Evolutionary conservation across 2,888 invertebrate genomes (phyloP), one percentile per base, ranked within the genome.

Genomic region (Sinohyriopsis cumingii): DNA sequence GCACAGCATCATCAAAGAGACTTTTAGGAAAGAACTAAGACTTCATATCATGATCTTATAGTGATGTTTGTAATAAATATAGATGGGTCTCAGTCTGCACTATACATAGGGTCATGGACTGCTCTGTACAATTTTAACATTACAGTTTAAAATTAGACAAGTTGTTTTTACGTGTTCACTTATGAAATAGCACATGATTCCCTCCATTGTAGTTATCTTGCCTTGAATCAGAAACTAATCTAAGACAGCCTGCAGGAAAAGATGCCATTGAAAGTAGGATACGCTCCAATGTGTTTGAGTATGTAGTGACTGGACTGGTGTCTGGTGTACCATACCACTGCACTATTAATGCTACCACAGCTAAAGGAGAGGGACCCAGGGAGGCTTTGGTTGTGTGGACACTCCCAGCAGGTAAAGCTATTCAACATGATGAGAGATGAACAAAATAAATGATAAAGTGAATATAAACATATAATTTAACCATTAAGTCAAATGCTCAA

Each of bases 241-340:
- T 45, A 15, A 45, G 45, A 45, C 45, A 45, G 45, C 12, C 45
- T 15, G 45, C 45, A 45, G 45, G 45, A 45, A 45, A 45, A 45
- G 9, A 45, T 45, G 15, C 15, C 45, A 45, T 45, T 45, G 45
- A 45, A 45, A 45, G 3, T 45, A 45, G 56, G 56, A 18, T 65
- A 56, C 28, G n/a, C 54, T 65, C 55, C 33, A 55, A 22, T n/a
- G 24, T 55, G 9, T n/a, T 45, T 19, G 54, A 33, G 22, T 54
- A 45, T 15, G 53, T 45, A n/a, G 33, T 54, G 19, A 79, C 78
- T 12, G 81, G 75, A 9, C 69, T 87, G 33, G 55, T 71, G 18
- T 94, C 96, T 0, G 95, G 95, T 1, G 94, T 95, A 0, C 91
- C 92, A 71, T 96, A 96, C 87, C 94, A 94, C 78, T 92, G 96